Evolutionary conservation across 2,888 invertebrate genomes (phyloP), one percentile per base, ranked within the genome.

Genomic region (Ganaspis brasiliensis): DNA sequence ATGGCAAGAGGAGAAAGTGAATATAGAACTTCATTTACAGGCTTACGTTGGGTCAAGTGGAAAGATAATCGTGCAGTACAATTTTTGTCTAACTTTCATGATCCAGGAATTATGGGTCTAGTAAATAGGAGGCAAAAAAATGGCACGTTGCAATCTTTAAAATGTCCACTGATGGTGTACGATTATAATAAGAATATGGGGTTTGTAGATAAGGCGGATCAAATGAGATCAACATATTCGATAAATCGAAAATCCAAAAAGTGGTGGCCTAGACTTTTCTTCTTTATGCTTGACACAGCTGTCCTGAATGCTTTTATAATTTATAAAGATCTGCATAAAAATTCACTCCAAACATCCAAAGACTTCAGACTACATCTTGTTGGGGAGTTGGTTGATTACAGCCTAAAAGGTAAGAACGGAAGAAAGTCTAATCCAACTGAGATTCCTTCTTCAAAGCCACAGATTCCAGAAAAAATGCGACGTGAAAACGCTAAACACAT

Each of bases 31-130:
- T 79, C 72, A 77, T 80, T 84, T 57, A 79, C 86, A 61, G 83
- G 83, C n/a, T 77, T 89, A 61, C 45, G 52, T 9, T 88, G 87
- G 77, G 85, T 86, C 85, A 87, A 86, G 81, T 85, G 87, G 74
- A 80, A 84, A 55, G 88, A 87, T 26, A 83, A 77, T 12, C 84
- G 86, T 78, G 31, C 78, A 31, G 84, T 84, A 14, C 77, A 76
- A 73, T 79, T 87, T n/a, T 75, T 79, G 70, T 83, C 82, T 55
- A 84, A 81, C 63, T 82, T 83, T 67, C 83, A 83, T 74, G 81
- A 85, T 74, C 82, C 85, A 59, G 55, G 21, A 77, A 52, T 79
- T 57, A 57, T 55, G 40, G 74, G 78, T 19, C 79, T 40, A 56
- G 73, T 73, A 52, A 73, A 73, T 37, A 55, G 73, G 24, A 57